Evolutionary conservation across 2,888 invertebrate species (phyloP), one percentile per base, ranked within the genome.

Genomic region (Polietes domitor): DNA sequence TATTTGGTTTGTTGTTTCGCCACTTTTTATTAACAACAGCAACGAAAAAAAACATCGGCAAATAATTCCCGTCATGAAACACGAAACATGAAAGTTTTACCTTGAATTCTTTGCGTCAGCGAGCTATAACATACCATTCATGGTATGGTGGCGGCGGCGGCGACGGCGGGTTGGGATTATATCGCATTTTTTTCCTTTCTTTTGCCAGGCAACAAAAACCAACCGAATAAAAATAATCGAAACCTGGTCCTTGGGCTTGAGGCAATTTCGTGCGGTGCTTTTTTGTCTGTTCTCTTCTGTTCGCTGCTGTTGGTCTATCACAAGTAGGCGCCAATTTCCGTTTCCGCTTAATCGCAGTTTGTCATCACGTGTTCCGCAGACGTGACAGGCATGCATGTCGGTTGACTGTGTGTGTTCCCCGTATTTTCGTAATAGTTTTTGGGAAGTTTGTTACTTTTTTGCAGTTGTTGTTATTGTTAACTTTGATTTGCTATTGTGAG

Each of bases 261-360:
- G 74, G 68, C 26, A 50, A 28, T 58, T 58, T 53, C 0, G 2
- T 58, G 37, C 43, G 43, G 19, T 47, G 17, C n/a, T 17, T 71
- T 72, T 17, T 58, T 41, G 32, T 55, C 28, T 71, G 19, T 81
- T 78, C 79, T 55, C 5, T 41, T n/a, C 15, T 12, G 12, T n/a
- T n/a, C n/a, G n/a, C n/a, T n/a, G n/a, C n/a, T n/a, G n/a, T n/a
- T 70, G n/a, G 26, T n/a, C 72, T 65, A 75, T 43, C 73, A 73
- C 81, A 84, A 84, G 78, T 79, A 81, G 84, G 81, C 84, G 84
- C 84, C 84, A 84, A 81, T 84, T 78, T 84, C 79, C 81, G 78
- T 79, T 81, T 84, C 84, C 81, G 81, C 50, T 84, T 84, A 81
- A 81, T 78, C 81, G 78, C 53, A 79, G 75, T 81, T 81, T 84